A percentile compares a stretch with the other conserved stretches of the same genome.
Evolutionary conservation across 2,888 invertebrate species (phyloP).

Genomic region (Strigamia crassipes): DNA sequence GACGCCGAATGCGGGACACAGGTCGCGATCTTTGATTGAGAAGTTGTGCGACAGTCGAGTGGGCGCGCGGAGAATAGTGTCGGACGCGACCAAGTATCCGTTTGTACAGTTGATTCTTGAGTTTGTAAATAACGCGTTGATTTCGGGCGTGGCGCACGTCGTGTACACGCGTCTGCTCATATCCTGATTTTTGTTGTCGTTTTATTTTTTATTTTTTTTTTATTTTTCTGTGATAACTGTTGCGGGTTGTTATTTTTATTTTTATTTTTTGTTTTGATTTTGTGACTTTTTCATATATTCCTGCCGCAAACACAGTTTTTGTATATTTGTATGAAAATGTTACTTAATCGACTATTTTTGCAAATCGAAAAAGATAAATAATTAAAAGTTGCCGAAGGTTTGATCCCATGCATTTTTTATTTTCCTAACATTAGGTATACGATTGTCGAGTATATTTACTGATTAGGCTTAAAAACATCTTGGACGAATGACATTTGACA

Average conservation of each 20-base stretch:
- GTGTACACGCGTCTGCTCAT: slow-evolving; percentile 48
- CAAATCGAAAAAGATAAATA: background rate
- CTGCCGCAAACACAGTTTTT: background rate
- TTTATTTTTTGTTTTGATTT: background rate
- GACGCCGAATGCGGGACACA: background rate
- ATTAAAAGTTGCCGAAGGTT: background rate
- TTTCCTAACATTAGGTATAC: background rate
- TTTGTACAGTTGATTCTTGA: slow-evolving; percentile 49
- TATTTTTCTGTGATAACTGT: background rate
- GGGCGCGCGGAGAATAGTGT: background rate
- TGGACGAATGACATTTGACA: background rate
- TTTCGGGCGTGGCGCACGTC: slow-evolving; percentile 49
- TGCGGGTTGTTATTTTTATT: background rate
- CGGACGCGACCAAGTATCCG: slow-evolving; percentile 45
- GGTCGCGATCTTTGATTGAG: background rate
- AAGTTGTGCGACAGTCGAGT: background rate
- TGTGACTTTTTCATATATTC: background rate
- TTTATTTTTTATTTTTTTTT: background rate
- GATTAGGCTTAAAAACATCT: background rate
- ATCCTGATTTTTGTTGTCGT: slow-evolving; percentile 15
- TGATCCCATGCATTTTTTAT: background rate
- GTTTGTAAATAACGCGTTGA: slow-evolving; percentile 49
- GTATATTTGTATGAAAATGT: background rate
- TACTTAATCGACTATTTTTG: background rate
- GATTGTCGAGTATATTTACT: background rate